Evolutionary conservation across 2,888 invertebrate genomes (phyloP), one percentile per base, ranked within the genome.

Genomic region (Muschampia plurimacula): DNA sequence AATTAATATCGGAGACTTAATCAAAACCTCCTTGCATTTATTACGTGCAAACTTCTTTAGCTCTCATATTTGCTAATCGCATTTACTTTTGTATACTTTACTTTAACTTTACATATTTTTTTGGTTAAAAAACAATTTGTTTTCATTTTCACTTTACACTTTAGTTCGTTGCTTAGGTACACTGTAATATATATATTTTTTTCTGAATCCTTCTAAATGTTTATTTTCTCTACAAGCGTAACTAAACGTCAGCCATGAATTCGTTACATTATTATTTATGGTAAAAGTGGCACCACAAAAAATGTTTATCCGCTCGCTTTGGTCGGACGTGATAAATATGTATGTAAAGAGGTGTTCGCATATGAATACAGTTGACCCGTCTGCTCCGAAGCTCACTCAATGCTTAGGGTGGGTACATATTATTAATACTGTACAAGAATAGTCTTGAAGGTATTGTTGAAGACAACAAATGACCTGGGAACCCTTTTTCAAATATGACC

Each of bases 291-390:
- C 59, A 49, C 59, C 57, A 60, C 44, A 71, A 66, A 71, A 69
- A 71, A 66, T n/a, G 70, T 46, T 66, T 71, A 71, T 60, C 49
- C 65, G 59, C 46, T 22, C 28, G 64, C 15, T 79, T 78, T 75
- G 75, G 74, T 77, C 52, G 69, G 68, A 79, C 74, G 75, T 76
- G 76, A 82, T 87, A 86, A 86, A 87, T 89, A 88, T 88, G 86
- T 80, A 87, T 22, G 22, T 22, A 22, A 84, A 80, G 36, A 84
- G 80, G 65, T 66, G 55, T 57, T 76, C 78, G 81, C 79, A 79
- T 82, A 80, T 84, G 86, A 84, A 89, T 86, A 79, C 77, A 77
- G 81, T 88, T 88, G 87, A 86, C 87, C 86, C 79, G 83, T 79
- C 81, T 81, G 80, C 76, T 77, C 75, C 75, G 81, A 81, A 81